A percentile compares a stretch with the other conserved stretches of the same genome.
phyloP scores from a whole-genome alignment of 2,888 invertebrate species.

The Apotomis betuletana region DNA sequence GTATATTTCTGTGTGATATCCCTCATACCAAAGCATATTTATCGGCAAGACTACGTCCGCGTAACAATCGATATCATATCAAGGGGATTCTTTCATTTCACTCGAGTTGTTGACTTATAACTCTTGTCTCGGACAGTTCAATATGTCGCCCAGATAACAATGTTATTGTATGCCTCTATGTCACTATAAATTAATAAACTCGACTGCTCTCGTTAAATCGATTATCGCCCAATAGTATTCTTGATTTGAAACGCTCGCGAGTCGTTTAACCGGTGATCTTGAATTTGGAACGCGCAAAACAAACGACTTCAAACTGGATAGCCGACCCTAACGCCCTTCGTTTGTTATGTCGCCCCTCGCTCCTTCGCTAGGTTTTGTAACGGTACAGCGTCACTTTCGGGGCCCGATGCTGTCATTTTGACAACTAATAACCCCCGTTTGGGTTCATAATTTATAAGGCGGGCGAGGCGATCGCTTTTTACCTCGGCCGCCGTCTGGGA shows the following conservation, averaged over 20 bases:
- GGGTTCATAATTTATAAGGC: constrained; percentile 76
- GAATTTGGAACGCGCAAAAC: constrained; percentile 64
- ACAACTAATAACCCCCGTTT: constrained; percentile 71
- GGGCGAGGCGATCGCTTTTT: constrained; percentile 78
- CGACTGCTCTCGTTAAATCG: constrained; percentile 47
- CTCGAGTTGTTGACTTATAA: constrained; percentile 73
- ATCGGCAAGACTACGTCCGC: constrained; percentile 50
- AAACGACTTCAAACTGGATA: constrained; percentile 60
- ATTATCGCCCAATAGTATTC: constrained; percentile 32
- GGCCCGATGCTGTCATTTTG: constrained; percentile 65
- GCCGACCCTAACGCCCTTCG: constrained; percentile 73
- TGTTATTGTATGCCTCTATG: constrained; percentile 60
- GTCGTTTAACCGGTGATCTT: constrained; percentile 57
- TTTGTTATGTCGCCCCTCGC: constrained; percentile 52
- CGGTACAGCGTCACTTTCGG: constrained; percentile 69
- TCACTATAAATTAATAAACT: constrained; percentile 55
- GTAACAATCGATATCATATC: constrained; percentile 54
- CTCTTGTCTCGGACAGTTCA: constrained; percentile 63
- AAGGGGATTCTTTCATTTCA: constrained; percentile 65
- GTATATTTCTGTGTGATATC: neutral
- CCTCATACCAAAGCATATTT: neutral
- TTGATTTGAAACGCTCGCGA: constrained; percentile 42
- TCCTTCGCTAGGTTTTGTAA: constrained; percentile 66
- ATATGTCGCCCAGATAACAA: constrained; percentile 68
- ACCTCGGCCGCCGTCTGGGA: constrained; percentile 79